A percentile compares a stretch with the other conserved stretches of the same genome.
Evolutionary conservation across 2,797 vertebrate genomes (phyloP).

Genomic region (Eutrigla gurnardus): DNA sequence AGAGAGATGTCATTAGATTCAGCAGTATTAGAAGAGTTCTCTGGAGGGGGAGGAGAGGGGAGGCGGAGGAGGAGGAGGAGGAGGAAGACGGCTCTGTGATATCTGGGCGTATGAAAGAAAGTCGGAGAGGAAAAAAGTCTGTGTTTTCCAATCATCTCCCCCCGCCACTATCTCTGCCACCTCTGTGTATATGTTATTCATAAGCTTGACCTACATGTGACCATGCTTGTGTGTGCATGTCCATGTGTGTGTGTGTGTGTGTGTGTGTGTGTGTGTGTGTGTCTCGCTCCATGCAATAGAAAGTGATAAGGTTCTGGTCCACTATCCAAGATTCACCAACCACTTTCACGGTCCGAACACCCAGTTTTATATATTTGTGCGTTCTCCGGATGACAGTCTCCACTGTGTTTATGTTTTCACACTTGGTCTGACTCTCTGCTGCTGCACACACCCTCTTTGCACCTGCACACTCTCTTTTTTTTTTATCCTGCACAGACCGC

Average conservation of each 20-base stretch:
- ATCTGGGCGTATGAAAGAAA: constrained; percentile 44
- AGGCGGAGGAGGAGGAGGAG: neutral
- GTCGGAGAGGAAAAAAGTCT: constrained; percentile 20
- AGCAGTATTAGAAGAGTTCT: constrained; percentile 72
- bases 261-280: constrained; percentile 27
- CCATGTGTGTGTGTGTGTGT: constrained; percentile 23
- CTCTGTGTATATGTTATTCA: constrained; percentile 73
- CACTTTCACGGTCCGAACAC: constrained; percentile 74
- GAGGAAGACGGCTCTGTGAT: constrained; percentile 23
- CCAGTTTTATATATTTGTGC: constrained; percentile 55
- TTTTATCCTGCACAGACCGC: neutral
- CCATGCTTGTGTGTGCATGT: constrained; percentile 41
- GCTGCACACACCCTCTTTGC: constrained; percentile 7
- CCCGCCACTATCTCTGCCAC: constrained; percentile 54
- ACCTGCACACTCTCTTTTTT: neutral
- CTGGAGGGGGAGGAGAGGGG: constrained; percentile 23
- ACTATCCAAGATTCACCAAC: constrained; percentile 63
- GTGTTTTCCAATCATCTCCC: constrained; percentile 65
- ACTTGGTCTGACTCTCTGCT: constrained; percentile 24
- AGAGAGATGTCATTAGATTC: constrained; percentile 76
- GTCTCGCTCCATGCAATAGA: constrained; percentile 36
- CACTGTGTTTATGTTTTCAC: constrained; percentile 56
- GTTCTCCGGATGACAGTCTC: constrained; percentile 46
- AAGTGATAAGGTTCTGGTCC: constrained; percentile 71
- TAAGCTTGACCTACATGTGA: constrained; percentile 76